Percentiles rank a stretch among this genome's conserved stretches.
phyloP scores from a whole-genome alignment of 1,140 invertebrate genomes.

The Heliconius eleuchia region DNA sequence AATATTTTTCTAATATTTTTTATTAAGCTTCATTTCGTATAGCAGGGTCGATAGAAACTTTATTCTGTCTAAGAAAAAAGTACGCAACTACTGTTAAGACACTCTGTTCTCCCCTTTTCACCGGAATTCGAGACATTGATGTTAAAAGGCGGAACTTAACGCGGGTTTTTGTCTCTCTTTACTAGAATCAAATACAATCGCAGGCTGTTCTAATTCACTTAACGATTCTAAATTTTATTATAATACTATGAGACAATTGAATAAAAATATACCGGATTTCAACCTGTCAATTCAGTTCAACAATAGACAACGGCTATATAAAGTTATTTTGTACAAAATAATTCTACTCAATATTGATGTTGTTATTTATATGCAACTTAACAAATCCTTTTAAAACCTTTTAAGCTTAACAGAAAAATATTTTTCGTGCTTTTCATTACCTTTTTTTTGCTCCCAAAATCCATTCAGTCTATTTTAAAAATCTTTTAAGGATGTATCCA shows the following conservation, averaged over 20 bases:
- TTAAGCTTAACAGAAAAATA: not conserved
- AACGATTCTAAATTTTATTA: too few relatives aligned
- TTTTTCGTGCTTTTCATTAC: not conserved
- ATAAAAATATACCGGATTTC: not conserved
- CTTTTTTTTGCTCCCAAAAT: not conserved
- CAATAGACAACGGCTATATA: not conserved
- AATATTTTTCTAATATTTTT: too few relatives aligned
- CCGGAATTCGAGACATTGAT: too few relatives aligned
- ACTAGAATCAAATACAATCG: too few relatives aligned
- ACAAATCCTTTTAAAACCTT: not conserved
- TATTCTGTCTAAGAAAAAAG: too few relatives aligned
- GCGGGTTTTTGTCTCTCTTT: too few relatives aligned
- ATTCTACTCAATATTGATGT: conserved; percentile 2
- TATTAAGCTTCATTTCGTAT: too few relatives aligned
- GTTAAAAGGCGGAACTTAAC: too few relatives aligned
- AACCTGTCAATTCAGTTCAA: not conserved
- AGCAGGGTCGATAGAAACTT: too few relatives aligned
- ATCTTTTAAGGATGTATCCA: not conserved
- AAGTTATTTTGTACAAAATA: not conserved
- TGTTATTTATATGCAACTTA: conserved; percentile 6
- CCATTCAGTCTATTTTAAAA: not conserved
- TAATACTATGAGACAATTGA: not conserved
- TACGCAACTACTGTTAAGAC: too few relatives aligned
- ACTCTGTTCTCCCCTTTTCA: too few relatives aligned
- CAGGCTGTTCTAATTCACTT: too few relatives aligned